Conservation (phyloP, 2,113 vertebrate species). For the Arvicanthis niloticus region DNA sequence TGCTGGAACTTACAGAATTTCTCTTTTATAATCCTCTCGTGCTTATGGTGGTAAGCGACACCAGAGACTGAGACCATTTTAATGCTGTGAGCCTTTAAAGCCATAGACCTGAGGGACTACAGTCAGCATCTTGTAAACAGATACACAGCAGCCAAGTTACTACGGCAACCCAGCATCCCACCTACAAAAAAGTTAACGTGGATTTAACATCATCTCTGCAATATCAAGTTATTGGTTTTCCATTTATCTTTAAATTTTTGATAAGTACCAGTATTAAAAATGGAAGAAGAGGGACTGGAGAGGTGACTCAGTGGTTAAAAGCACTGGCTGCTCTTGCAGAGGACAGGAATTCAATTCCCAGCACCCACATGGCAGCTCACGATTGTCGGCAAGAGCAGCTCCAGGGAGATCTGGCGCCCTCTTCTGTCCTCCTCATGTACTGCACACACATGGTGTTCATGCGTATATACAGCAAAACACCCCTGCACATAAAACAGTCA, state of each 20-base stretch:
- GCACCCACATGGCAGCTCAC: neutral
- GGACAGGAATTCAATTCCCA: neutral
- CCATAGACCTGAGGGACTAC: slow-evolving; percentile 42
- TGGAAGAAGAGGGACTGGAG: neutral
- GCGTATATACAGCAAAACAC: neutral
- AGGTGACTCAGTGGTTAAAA: neutral
- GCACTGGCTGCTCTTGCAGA: neutral
- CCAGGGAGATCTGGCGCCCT: neutral
- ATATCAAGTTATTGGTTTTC: neutral
- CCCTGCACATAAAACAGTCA: neutral
- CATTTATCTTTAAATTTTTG: neutral
- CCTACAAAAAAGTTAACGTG: neutral
- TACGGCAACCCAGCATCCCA: neutral
- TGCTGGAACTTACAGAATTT: slow-evolving; percentile 29
- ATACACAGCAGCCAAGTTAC: neutral
- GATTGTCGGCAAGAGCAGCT: neutral
- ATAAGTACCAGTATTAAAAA: slow-evolving; percentile 17
- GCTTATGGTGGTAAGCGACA: slow-evolving; percentile 1
- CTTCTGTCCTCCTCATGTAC: neutral
- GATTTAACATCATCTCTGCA: neutral
- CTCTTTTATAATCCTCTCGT: slow-evolving; percentile 45
- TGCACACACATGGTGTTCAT: neutral
- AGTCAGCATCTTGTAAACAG: slow-evolving; percentile 44
- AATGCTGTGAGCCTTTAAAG: slow-evolving; percentile 59
- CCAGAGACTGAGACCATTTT: slow-evolving; percentile 67